Evolutionary conservation across 2,113 vertebrate genomes (phyloP), one percentile per base, ranked within the genome.

Genomic region (Smithornis capensis): DNA sequence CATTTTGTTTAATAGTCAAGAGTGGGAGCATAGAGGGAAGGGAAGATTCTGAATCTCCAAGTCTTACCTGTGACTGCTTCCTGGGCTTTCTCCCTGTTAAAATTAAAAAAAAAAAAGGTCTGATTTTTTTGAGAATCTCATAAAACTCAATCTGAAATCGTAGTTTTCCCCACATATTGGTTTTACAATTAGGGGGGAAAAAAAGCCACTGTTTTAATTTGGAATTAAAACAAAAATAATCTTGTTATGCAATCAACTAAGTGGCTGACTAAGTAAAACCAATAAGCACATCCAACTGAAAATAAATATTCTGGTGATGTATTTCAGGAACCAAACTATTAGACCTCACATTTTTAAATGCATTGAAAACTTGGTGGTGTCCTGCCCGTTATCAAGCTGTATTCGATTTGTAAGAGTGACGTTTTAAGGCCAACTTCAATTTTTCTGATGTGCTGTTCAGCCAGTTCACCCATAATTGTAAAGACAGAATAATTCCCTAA

Each of bases 21-120:
- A 40, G 38, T 2, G 31, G 47, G 16, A 47, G 7, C 76, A 28
- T 22, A 78, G 17, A 75, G 18, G 16, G 35, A 68, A 65, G 40
- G 31, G 78, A 28, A 92, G n/a, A 16, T 57, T 59, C 75, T 52
- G 29, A 50, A 56, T 45, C 33, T 84, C 35, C 13, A 44, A 47
- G 9, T 52, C 98, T 97, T 97, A 98, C 98, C 98, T 98, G 85
- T 97, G 98, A 86, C 53, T 98, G 96, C 98, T 98, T 95, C 98
- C 98, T 92, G 98, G 98, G 94, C 98, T 98, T 92, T 98, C 98
- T 10, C 97, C 98, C 98, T 98, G 94, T 94, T 91, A 13, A 67
- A 87, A 75, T 24, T 16, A 67, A 59, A 45, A 82, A 81, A 95
- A 95, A 82, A 15, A 64, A 56, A 73, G 57, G 45, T 62, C n/a